phyloP scores from a whole-genome alignment of 2,797 vertebrate species.

The Fistularia tabacaria region DNA sequence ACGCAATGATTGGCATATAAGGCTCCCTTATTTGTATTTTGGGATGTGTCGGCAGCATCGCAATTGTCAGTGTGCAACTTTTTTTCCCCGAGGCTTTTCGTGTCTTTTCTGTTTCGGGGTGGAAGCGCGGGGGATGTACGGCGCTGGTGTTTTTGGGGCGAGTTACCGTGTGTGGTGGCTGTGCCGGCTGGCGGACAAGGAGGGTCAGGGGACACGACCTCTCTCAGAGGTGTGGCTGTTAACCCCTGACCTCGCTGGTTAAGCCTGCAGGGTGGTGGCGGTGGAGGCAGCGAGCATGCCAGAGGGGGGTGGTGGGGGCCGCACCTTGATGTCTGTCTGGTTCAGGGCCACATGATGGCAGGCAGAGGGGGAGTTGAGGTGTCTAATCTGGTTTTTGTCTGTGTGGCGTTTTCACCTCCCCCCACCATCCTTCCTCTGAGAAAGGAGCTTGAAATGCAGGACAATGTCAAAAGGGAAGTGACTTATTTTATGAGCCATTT shows the following conservation, averaged over 20 bases:
- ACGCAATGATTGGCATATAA: conserved; percentile 28
- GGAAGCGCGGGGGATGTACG: conserved; percentile 16
- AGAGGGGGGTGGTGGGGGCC: conserved; percentile 54
- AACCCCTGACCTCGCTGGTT: conserved; percentile 72
- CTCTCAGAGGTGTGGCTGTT: conserved; percentile 77
- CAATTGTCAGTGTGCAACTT: no score
- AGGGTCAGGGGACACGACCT: conserved; percentile 78
- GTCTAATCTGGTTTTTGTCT: conserved; percentile 79
- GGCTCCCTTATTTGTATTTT: conserved; percentile 1
- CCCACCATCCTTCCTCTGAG: conserved; percentile 63
- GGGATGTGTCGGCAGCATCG: conserved; percentile 31
- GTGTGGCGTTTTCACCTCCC: conserved; percentile 64
- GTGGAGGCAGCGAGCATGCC: conserved; percentile 34
- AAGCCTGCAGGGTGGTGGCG: conserved; percentile 70
- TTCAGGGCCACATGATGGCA: conserved; percentile 70
- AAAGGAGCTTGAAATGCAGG: conserved; percentile 60
- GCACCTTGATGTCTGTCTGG: conserved; percentile 67
- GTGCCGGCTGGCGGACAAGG: conserved; percentile 49
- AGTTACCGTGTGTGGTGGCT: conserved; percentile 59
- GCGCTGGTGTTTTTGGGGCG: conserved; percentile 22
- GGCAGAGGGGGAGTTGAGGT: conserved; percentile 62
- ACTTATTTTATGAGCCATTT: conserved; percentile 77
- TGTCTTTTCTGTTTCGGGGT: conserved; percentile 34
- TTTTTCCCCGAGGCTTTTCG: conserved; percentile 31
- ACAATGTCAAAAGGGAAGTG: conserved; percentile 74